Base-by-base conservation (phyloP, 2,797 vertebrate genomes). In the Peromyscus attwateri region DNA sequence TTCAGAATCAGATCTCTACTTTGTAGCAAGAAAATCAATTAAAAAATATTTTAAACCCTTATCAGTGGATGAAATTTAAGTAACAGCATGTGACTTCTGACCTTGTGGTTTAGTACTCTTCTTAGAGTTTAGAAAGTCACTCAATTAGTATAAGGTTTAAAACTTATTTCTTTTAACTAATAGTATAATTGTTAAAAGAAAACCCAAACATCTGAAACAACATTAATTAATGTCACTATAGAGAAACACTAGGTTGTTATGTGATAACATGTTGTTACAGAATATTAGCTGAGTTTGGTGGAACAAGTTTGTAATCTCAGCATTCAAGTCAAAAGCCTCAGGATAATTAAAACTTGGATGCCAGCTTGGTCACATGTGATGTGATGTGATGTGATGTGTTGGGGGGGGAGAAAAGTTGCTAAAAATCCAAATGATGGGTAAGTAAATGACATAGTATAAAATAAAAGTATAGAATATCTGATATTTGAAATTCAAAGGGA, bases 21-120 rank as follows among this genome's bases (percentile, higher is more conserved):
- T 46, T 91, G 6, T 31, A 75, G 55, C 73, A 62, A 70, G 27
- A 70, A 91, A 90, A 70, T 93, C 9, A 95, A 70, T 52, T 60
- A 57, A 87, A 27, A 52, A 68, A 4, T 88, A 85, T 68, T 93
- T 79, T 14, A 55, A 75, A 23, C 10, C 16, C 10, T 94, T 88
- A 23, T 6, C 73, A 34, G 40, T 95, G 75, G 89, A 82, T 43
- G 21, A 77, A 96, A 85, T 80, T 62, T 66, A 95, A 10, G 9
- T 62, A 75, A 52, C 27, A 43, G 55, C 82, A 37, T 68, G 23
- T 90, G 64, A 83, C 87, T 82, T 27, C 21, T 49, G 57, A 46
- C 9, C 10, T 71, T 70, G 1, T 70, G 1, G 4, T 66, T 80
- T 23, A 34, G 14, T 25, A 76, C 6, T 57, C 1, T 64, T 64